Evolutionary conservation across 2,888 invertebrate genomes (phyloP).

Genomic region (Lasioglossum calceatum): DNA sequence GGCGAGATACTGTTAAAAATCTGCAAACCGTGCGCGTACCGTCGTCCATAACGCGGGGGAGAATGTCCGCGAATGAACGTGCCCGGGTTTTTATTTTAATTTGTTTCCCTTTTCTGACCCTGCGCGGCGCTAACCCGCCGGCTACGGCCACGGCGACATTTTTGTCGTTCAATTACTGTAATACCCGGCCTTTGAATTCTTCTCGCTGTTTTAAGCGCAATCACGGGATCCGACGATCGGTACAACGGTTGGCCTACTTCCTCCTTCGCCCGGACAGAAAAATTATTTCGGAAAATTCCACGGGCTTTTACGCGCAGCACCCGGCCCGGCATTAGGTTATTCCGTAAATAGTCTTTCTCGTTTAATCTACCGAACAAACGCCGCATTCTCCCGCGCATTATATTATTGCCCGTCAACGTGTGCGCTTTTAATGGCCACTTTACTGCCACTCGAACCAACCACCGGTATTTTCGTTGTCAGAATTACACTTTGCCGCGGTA

Average conservation of each 20-base stretch:
- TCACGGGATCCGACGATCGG: background rate
- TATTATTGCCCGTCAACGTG: background rate
- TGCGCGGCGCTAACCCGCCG: background rate
- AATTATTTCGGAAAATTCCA: constrained; percentile 15
- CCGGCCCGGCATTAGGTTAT: background rate
- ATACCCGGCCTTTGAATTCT: constrained; percentile 33
- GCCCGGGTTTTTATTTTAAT: constrained; percentile 36
- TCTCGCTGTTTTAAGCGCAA: constrained; percentile 25
- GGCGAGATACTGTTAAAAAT: constrained; percentile 46
- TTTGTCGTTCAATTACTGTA: constrained; percentile 25
- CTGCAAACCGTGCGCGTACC: constrained; percentile 36
- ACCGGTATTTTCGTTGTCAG: background rate
- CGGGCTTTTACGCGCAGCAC: background rate
- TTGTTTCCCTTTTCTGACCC: constrained; percentile 19
- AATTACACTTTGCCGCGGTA: background rate
- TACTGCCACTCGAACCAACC: background rate
- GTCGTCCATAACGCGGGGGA: constrained; percentile 18
- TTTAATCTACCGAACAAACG: background rate
- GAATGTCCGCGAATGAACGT: constrained; percentile 31
- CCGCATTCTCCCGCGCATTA: background rate
- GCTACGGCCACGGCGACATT: background rate
- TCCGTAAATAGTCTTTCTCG: background rate
- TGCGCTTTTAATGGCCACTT: background rate
- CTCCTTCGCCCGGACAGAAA: background rate
- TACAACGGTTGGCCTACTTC: constrained; percentile 10